Percentiles rank a stretch among this genome's conserved stretches.
phyloP scores from a whole-genome alignment of 2,888 invertebrate species.

The Linnaemya tessellans region DNA sequence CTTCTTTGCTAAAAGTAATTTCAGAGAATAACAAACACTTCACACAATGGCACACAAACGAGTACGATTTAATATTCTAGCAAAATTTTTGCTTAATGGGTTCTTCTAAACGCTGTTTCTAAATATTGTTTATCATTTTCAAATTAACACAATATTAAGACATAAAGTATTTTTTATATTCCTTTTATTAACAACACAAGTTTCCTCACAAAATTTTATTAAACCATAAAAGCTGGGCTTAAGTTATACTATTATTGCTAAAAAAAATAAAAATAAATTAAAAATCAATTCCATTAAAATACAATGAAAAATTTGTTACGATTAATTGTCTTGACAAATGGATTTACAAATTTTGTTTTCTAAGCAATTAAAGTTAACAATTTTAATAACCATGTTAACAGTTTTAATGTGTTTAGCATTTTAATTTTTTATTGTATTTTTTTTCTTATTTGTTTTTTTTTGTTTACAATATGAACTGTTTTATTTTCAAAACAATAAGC shows the following conservation, averaged over 20 bases:
- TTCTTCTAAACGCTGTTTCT: too few species aligned
- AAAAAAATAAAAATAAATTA: neutral
- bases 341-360: neutral
- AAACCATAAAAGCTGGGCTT: neutral
- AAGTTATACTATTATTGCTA: neutral
- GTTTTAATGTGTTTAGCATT: slow-evolving; percentile 25
- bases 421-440: neutral
- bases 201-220: too few species aligned
- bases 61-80: too few species aligned
- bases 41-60: too few species aligned
- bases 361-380: slow-evolving; percentile 27
- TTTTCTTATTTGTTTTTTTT: neutral
- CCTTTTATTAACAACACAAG: too few species aligned
- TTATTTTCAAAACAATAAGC: neutral
- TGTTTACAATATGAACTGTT: neutral
- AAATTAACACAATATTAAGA: too few species aligned
- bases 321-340: too few species aligned
- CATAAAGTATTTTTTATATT: too few species aligned
- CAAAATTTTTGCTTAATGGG: too few species aligned
- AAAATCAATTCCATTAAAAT: neutral
- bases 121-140: too few species aligned
- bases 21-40: neutral
- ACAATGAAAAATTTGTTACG: neutral
- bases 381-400: slow-evolving; percentile 30
- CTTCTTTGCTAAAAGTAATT: neutral